A percentile compares a stretch with the other conserved stretches of the same genome.
phyloP scores from a whole-genome alignment of 2,797 vertebrate genomes.

The Agapornis canus region DNA sequence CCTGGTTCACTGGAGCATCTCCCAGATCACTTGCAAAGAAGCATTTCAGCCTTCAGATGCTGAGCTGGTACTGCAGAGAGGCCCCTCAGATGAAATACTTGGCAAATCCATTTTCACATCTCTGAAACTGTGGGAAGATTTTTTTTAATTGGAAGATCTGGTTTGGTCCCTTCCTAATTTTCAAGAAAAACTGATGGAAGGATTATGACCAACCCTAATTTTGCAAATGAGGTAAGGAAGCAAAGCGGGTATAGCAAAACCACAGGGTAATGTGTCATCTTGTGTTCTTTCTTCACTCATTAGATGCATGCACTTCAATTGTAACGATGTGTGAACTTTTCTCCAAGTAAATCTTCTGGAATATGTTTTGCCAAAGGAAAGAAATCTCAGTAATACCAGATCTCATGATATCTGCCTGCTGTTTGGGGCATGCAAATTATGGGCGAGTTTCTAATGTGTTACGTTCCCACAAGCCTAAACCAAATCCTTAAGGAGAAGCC shows the following conservation, averaged over 20 bases:
- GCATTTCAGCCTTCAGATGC: neutral
- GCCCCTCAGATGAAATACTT: constrained; percentile 2
- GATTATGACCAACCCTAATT: constrained; percentile 60
- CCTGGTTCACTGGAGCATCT: neutral
- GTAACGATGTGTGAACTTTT: constrained; percentile 51
- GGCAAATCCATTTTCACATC: constrained; percentile 27
- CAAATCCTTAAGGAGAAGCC: constrained; percentile 41
- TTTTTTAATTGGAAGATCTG: constrained; percentile 53
- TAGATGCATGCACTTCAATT: neutral
- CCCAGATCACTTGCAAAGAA: neutral
- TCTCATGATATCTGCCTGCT: constrained; percentile 45
- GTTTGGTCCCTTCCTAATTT: constrained; percentile 52
- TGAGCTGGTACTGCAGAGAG: neutral
- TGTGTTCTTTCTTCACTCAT: constrained; percentile 16
- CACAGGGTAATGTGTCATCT: constrained; percentile 44
- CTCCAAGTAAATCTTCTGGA: constrained; percentile 34
- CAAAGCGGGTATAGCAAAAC: constrained; percentile 36
- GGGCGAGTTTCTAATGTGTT: constrained; percentile 23
- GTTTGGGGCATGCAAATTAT: constrained; percentile 60
- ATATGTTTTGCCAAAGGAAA: constrained; percentile 61
- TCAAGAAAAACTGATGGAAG: constrained; percentile 42
- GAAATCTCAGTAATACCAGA: constrained; percentile 40
- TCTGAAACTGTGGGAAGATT: constrained; percentile 55
- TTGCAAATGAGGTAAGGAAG: constrained; percentile 59
- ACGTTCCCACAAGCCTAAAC: constrained; percentile 59